Percentiles rank a stretch among this genome's conserved stretches.
Evolutionary conservation across 2,797 vertebrate genomes (phyloP).

Genomic region (Natrix natrix): DNA sequence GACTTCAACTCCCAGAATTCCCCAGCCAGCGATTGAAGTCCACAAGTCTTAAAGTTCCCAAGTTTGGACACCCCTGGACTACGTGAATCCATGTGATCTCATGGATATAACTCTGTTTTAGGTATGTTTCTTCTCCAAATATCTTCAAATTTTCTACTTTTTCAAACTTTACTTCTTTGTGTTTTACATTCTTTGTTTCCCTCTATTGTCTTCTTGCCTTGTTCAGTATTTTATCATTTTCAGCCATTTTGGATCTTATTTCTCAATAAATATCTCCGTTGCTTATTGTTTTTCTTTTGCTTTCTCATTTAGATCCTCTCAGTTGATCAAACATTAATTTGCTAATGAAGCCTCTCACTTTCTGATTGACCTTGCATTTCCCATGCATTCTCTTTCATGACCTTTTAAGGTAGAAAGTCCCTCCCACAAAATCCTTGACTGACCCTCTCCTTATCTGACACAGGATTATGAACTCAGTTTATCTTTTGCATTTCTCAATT

Average conservation of each 20-base stretch:
- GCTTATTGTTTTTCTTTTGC: not conserved
- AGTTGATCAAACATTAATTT: constrained; percentile 1
- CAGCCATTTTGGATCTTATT: not conserved
- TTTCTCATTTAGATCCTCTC: not conserved
- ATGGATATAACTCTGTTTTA: not conserved
- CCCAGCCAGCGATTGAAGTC: too few relatives aligned
- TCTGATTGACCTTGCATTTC: not conserved
- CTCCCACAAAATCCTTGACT: not conserved
- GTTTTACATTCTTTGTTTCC: not conserved
- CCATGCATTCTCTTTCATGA: not conserved
- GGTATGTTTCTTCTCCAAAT: not conserved
- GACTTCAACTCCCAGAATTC: too few relatives aligned
- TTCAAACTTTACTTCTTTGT: not conserved
- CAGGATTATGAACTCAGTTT: not conserved
- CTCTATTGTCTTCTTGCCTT: not conserved
- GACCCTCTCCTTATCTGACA: not conserved
- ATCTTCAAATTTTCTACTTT: not conserved
- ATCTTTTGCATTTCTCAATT: not conserved
- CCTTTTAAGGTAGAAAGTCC: not conserved
- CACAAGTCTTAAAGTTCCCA: too few relatives aligned
- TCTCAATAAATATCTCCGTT: not conserved
- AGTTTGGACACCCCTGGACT: too few relatives aligned
- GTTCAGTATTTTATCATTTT: not conserved
- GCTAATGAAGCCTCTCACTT: not conserved
- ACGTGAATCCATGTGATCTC: not conserved